Percentiles rank a stretch among this genome's conserved stretches.
Conservation (phyloP, 2,113 vertebrate species). For the Gopherus evgoodei region DNA sequence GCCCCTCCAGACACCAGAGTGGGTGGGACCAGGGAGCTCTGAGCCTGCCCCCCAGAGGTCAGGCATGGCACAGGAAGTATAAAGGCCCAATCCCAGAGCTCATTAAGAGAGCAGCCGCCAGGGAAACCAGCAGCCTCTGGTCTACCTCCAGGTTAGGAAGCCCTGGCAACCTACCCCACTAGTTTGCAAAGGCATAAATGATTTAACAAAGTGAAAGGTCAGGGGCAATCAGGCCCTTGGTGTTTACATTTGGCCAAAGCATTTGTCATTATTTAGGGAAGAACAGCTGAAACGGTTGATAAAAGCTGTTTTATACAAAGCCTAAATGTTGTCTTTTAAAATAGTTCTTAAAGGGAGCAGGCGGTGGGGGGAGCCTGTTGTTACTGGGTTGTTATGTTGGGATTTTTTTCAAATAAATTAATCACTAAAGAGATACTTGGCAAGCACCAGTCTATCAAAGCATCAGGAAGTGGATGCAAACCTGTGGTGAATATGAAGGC, state of each 20-base stretch:
- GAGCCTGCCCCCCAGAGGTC: too few species aligned
- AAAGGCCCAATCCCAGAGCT: too few species aligned
- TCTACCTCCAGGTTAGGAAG: too few species aligned
- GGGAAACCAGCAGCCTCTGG: too few species aligned
- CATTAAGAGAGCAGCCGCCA: too few species aligned
- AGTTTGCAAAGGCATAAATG: not conserved
- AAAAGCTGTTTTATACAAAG: not conserved
- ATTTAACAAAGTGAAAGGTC: not conserved
- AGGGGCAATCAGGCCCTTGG: not conserved
- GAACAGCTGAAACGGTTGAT: not conserved
- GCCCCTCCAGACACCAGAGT: too few species aligned
- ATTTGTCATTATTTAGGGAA: not conserved
- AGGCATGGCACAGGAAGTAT: too few species aligned
- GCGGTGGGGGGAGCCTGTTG: constrained; percentile 37
- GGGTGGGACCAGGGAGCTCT: too few species aligned
- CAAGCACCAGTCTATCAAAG: constrained; percentile 61
- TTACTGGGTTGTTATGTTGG: constrained; percentile 59
- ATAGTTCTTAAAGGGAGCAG: constrained; percentile 2
- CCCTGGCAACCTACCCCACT: too few species aligned
- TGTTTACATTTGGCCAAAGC: not conserved
- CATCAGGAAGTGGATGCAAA: constrained; percentile 28
- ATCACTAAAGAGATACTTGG: constrained; percentile 64
- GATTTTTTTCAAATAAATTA: constrained; percentile 59
- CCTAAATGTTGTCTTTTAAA: constrained; percentile 22
- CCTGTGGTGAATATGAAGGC: not conserved